Conservation (phyloP, 2,113 vertebrate species). For the Formicarius rufipectus region DNA sequence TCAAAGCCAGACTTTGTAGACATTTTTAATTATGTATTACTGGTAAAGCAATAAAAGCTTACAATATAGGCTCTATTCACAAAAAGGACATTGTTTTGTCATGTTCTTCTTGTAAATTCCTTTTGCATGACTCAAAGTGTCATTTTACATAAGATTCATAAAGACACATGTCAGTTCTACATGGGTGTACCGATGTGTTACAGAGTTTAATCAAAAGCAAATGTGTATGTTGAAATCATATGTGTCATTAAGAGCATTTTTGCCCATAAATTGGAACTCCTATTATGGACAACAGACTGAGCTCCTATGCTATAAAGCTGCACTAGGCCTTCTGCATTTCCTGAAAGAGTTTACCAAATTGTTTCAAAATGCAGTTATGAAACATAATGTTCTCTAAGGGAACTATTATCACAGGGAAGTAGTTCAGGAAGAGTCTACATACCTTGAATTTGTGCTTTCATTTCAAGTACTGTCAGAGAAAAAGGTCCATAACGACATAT, state of each 20-base stretch:
- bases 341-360: constrained; percentile 26
- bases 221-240: constrained; percentile 64
- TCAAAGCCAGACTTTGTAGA: constrained; percentile 68
- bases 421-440: neutral
- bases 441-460: neutral
- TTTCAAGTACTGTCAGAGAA: neutral
- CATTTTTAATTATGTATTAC: constrained; percentile 73
- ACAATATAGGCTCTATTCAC: constrained; percentile 63
- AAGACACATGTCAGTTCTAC: constrained; percentile 66
- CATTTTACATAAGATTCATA: constrained; percentile 70
- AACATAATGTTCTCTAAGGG: neutral
- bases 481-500: neutral
- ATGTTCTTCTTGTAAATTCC: constrained; percentile 73
- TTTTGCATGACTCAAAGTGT: constrained; percentile 69
- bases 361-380: constrained; percentile 18
- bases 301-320: constrained; percentile 40
- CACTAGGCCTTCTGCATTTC: constrained; percentile 47
- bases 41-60: constrained; percentile 66
- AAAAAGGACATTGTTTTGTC: constrained; percentile 72
- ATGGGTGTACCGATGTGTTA: constrained; percentile 60
- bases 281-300: constrained; percentile 42
- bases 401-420: neutral
- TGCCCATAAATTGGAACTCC: constrained; percentile 52
- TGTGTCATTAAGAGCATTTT: constrained; percentile 69
- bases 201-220: constrained; percentile 71